phyloP scores from a whole-genome alignment of 2,113 vertebrate genomes.

The Benitochromis conjunctus region DNA sequence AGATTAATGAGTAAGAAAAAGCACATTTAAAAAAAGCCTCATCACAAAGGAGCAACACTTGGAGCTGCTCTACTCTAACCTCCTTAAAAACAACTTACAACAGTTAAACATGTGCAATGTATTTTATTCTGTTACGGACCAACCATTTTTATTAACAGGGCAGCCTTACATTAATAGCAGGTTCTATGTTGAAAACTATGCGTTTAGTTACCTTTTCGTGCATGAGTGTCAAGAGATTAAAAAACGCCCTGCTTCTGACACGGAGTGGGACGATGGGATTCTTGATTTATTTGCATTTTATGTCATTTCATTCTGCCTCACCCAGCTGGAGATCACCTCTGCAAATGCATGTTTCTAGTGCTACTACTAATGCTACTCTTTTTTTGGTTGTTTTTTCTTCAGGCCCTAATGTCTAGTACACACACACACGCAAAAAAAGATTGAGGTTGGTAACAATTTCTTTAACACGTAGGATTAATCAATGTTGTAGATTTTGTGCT shows the following conservation, averaged over 20 bases:
- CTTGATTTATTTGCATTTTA: neutral
- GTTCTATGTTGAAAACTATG: neutral
- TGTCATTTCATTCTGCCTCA: neutral
- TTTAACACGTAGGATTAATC: neutral
- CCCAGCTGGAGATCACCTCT: neutral
- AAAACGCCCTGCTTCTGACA: neutral
- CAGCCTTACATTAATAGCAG: neutral
- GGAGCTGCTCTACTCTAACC: neutral
- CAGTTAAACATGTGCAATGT: neutral
- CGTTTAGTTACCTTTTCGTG: neutral
- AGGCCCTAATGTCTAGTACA: neutral
- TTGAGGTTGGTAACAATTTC: neutral
- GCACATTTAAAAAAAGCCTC: neutral
- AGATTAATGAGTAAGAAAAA: neutral
- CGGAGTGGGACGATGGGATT: neutral
- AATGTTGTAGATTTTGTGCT: neutral
- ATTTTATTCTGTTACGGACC: accelerated
- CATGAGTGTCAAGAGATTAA: neutral
- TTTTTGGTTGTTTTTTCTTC: neutral
- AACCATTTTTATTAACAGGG: neutral
- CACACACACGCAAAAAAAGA: too few species aligned
- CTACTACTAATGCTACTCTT: neutral
- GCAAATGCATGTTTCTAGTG: neutral
- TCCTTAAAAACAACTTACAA: neutral
- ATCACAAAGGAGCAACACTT: neutral